Percentiles rank a stretch among this genome's conserved stretches.
Conservation (phyloP, 2,113 vertebrate genomes). For the Penelope pileata region DNA sequence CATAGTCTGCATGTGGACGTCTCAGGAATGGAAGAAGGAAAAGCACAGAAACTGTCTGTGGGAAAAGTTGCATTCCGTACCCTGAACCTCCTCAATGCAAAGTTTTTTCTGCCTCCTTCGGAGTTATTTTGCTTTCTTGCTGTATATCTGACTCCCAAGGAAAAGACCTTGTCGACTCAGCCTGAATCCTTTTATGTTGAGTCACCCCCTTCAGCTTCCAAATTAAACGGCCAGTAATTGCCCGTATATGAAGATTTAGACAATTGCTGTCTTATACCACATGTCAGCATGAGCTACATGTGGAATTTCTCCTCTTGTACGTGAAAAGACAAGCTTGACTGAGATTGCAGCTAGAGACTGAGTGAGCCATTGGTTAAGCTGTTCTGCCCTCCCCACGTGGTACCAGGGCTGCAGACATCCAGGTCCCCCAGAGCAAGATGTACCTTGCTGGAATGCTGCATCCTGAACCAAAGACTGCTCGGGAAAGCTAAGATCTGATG, state of each 20-base stretch:
- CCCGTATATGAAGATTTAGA: conserved; percentile 6
- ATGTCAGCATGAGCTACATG: background rate
- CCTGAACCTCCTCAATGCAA: background rate
- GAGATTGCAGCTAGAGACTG: background rate
- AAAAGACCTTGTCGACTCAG: conserved; percentile 32
- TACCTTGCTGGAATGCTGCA: background rate
- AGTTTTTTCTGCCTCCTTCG: background rate
- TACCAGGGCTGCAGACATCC: background rate
- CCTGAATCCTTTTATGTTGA: conserved; percentile 44
- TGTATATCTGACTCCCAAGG: background rate
- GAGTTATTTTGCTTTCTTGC: conserved; percentile 36
- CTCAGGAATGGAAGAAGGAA: background rate
- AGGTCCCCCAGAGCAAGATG: background rate
- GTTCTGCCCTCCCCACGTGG: background rate
- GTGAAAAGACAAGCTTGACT: background rate
- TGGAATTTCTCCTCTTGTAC: background rate
- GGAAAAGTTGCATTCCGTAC: background rate
- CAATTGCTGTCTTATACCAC: conserved; percentile 2
- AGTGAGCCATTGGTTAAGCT: background rate
- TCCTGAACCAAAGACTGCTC: background rate
- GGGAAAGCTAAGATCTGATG: background rate
- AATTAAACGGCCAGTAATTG: conserved; percentile 35
- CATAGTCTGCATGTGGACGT: background rate
- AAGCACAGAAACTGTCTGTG: background rate
- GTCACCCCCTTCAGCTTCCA: conserved; percentile 36